Conservation (phyloP, 2,113 vertebrate species). For the Zeus faber region DNA sequence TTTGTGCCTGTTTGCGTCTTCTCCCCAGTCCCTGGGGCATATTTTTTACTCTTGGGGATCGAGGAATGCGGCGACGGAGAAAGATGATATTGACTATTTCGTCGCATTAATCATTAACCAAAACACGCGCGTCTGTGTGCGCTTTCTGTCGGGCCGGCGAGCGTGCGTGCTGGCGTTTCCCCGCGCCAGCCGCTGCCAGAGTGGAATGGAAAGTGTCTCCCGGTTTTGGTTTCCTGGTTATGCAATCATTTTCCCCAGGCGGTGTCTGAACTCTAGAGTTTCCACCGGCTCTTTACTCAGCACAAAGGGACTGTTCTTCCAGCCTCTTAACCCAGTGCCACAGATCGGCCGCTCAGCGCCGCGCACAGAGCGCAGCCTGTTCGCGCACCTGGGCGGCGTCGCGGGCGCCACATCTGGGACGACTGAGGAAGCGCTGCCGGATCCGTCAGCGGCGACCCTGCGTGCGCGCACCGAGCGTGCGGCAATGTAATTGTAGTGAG, state of each 20-base stretch:
- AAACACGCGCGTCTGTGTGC: constrained; percentile 1
- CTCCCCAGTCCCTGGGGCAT: neutral
- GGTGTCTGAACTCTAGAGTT: constrained; percentile 33
- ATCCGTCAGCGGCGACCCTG: too few relatives aligned
- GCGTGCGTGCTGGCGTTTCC: neutral
- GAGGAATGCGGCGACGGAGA: neutral
- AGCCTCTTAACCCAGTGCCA: constrained; percentile 20
- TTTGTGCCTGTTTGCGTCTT: too few relatives aligned
- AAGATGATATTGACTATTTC: constrained; percentile 5
- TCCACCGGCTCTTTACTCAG: constrained; percentile 26
- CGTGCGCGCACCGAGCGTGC: too few relatives aligned
- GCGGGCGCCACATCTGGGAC: neutral
- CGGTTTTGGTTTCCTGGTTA: constrained; percentile 30
- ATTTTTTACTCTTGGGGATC: neutral
- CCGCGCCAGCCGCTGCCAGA: constrained; percentile 25
- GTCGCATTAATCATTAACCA: constrained; percentile 20
- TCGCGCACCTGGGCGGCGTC: neutral
- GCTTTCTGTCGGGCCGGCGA: neutral
- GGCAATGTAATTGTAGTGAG: neutral
- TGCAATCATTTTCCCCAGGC: constrained; percentile 32
- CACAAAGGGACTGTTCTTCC: constrained; percentile 24
- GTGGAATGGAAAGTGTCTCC: constrained; percentile 28
- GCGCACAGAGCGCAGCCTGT: neutral
- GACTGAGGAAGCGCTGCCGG: too few relatives aligned
- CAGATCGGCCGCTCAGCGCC: neutral